Percentiles rank a stretch among this genome's conserved stretches.
Conservation (phyloP, 2,113 vertebrate genomes). For the Bolborhynchus lineola region DNA sequence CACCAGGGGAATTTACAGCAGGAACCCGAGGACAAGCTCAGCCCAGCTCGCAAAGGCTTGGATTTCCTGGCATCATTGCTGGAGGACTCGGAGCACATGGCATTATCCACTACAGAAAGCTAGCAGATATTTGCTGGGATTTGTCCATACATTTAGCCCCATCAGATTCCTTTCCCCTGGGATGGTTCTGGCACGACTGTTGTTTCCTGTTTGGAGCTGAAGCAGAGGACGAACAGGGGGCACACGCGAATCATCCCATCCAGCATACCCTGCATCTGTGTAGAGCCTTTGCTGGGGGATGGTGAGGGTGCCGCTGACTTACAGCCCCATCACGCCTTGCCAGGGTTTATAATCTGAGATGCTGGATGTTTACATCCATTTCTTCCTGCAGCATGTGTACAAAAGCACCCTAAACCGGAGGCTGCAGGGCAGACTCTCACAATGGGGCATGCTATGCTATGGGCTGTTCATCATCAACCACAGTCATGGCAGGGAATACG, state of each 20-base stretch:
- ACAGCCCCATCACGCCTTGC: background rate
- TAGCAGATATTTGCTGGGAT: slow-evolving; percentile 3
- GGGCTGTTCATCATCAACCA: background rate
- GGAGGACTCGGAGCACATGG: background rate
- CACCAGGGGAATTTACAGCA: background rate
- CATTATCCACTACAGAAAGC: background rate
- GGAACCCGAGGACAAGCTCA: background rate
- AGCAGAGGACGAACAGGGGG: background rate
- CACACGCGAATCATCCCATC: rapidly evolving
- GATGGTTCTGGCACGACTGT: background rate
- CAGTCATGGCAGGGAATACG: background rate
- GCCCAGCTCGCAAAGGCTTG: background rate
- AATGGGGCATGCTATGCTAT: rapidly evolving
- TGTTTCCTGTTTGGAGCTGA: background rate
- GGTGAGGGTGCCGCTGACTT: background rate
- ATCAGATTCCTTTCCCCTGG: background rate
- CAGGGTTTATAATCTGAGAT: background rate
- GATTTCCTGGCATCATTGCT: background rate
- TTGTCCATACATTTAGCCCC: background rate
- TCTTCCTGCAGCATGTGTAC: background rate
- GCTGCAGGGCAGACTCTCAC: background rate
- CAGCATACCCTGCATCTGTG: background rate
- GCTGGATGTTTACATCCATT: background rate
- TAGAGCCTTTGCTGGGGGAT: background rate
- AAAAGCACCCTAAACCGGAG: background rate